phyloP scores from a whole-genome alignment of 2,113 vertebrate species.

The Ptilorrhoa leucosticta region DNA sequence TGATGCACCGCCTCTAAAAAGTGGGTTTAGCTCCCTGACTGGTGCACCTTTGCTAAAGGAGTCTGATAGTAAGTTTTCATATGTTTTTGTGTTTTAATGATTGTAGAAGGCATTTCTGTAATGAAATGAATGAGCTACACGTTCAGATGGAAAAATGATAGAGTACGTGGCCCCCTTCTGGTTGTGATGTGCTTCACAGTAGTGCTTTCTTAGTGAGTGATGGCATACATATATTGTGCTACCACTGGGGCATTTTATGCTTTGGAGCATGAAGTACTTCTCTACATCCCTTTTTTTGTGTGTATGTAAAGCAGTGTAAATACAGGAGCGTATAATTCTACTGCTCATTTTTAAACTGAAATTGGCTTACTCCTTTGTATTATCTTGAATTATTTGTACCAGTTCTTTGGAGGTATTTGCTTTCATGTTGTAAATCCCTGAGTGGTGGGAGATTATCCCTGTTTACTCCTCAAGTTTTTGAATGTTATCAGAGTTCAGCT shows the following conservation, averaged over 20 bases:
- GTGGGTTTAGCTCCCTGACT: conserved; percentile 50
- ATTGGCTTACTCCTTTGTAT: neutral
- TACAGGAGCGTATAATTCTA: neutral
- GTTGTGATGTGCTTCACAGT: neutral
- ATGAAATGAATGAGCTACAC: neutral
- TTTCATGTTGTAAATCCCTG: neutral
- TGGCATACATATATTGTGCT: neutral
- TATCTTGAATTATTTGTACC: neutral
- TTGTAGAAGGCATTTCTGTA: neutral
- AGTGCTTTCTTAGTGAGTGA: neutral
- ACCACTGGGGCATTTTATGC: neutral
- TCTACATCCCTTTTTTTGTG: neutral
- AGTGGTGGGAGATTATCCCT: neutral
- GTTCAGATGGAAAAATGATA: neutral
- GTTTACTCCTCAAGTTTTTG: neutral
- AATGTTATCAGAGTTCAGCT: neutral
- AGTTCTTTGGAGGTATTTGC: neutral
- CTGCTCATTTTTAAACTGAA: neutral
- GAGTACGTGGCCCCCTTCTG: neutral
- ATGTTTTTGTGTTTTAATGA: neutral
- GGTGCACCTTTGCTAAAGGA: conserved; percentile 66
- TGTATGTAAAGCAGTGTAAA: neutral
- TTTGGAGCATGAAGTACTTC: neutral
- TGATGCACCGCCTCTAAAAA: conserved; percentile 56
- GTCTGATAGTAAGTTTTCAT: conserved; percentile 67